Percentiles rank a stretch among this genome's conserved stretches.
These are phyloP conservation scores for Eupithecia abbreviata DNA, from an alignment of 2,888 invertebrate genomes.

Conservation along the genomic window DNA sequence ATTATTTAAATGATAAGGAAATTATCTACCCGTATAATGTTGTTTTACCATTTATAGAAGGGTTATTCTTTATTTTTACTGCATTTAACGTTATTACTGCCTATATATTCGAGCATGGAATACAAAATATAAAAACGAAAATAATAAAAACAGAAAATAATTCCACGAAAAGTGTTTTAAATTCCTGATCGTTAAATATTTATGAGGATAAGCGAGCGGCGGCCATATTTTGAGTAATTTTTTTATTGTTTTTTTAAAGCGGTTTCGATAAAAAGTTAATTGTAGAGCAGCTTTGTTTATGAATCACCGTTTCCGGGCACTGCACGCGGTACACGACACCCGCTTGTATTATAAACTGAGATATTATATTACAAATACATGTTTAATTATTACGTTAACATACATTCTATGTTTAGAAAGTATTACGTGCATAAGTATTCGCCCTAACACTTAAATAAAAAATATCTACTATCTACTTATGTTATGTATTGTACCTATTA, in stretches of 20 bases:
- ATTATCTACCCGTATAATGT: background rate
- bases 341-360: conserved; percentile 18
- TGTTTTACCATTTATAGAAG: background rate
- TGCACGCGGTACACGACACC: conserved; percentile 31
- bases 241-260: conserved; percentile 39
- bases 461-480: too few relatives aligned
- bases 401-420: background rate
- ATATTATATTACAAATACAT: background rate
- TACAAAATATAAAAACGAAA: conserved; percentile 5
- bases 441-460: too few relatives aligned
- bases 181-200: conserved; percentile 52
- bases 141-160: conserved; percentile 34
- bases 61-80: background rate
- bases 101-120: background rate
- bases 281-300: conserved; percentile 40
- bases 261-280: conserved; percentile 44
- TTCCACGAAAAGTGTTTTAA: conserved; percentile 44
- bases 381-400: background rate
- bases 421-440: background rate
- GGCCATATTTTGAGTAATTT: conserved; percentile 41
- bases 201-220: conserved; percentile 46
- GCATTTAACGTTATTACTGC: background rate
- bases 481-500: too few relatives aligned
- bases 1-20: background rate
- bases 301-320: conserved; percentile 42